phyloP scores from a whole-genome alignment of 2,113 vertebrate genomes.

The Syngnathus floridae region DNA sequence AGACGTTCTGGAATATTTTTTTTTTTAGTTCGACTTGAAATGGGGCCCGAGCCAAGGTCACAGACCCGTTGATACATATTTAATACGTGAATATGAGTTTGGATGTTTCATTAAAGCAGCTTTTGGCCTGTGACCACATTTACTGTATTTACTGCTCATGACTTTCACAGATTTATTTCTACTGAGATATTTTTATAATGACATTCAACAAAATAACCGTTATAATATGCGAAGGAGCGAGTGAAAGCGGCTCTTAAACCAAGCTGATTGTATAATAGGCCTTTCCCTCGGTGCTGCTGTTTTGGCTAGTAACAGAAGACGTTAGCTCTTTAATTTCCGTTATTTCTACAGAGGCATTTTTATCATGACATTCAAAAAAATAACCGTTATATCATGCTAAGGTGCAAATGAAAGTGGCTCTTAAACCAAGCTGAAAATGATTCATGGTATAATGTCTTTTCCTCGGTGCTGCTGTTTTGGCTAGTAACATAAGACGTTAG shows the following conservation, averaged over 20 bases:
- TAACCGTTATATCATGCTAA: background rate
- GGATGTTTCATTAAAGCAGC: conserved; percentile 68
- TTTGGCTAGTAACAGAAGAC: background rate
- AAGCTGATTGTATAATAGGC: too few species aligned
- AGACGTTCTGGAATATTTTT: conserved; percentile 81
- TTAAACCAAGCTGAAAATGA: too few species aligned
- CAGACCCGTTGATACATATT: conserved; percentile 76
- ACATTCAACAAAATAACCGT: background rate
- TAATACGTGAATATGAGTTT: conserved; percentile 69
- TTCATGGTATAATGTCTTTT: background rate
- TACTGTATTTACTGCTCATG: background rate
- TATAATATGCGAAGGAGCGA: background rate
- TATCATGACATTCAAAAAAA: background rate
- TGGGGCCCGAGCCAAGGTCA: conserved; percentile 85
- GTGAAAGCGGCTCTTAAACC: too few species aligned
- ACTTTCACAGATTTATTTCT: background rate
- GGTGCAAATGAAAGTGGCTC: too few species aligned
- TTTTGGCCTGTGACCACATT: conserved; percentile 6
- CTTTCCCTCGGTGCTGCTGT: background rate
- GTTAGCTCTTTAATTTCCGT: conserved; percentile 62
- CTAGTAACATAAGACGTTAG: conserved; percentile 15
- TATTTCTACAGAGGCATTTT: background rate
- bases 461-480: background rate
- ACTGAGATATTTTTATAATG: background rate
- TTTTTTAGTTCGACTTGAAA: conserved; percentile 84